Evolutionary conservation across 2,888 invertebrate genomes (phyloP).

Genomic region (Drosophila mimica): DNA sequence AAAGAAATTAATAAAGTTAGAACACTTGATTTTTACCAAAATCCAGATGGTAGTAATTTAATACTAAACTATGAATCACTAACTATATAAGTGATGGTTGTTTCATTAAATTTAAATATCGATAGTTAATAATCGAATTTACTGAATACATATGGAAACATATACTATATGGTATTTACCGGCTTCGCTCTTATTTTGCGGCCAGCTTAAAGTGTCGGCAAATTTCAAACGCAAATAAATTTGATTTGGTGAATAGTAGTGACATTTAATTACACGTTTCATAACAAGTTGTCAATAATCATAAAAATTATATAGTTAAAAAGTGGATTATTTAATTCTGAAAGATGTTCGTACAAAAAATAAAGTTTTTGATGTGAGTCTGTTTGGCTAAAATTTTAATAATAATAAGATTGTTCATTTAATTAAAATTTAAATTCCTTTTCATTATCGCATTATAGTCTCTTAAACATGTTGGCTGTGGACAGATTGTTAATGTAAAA

Average conservation of each 20-base stretch:
- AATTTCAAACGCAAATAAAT: background rate
- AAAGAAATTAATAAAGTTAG: background rate
- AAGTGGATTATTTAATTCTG: background rate
- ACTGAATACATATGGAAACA: background rate
- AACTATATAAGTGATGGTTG: constrained; percentile 3
- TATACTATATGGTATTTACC: background rate
- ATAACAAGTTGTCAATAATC: background rate
- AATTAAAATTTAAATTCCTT: background rate
- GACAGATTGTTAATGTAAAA: background rate
- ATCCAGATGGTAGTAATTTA: background rate
- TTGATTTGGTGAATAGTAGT: background rate
- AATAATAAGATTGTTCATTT: background rate
- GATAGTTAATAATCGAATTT: constrained; percentile 11
- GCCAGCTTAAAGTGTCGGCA: background rate
- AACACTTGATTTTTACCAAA: background rate
- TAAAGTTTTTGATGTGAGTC: background rate
- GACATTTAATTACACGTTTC: background rate
- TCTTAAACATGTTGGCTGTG: background rate
- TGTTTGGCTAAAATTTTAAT: background rate
- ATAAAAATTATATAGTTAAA: background rate
- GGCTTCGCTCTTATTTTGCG: background rate
- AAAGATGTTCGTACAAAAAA: background rate
- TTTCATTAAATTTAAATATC: background rate
- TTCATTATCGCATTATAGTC: background rate
- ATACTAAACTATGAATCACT: constrained; percentile 10